These are phyloP conservation scores for Brachionus manjavacas DNA, from an alignment of 1,140 invertebrate genomes.

Conservation along the genomic window DNA sequence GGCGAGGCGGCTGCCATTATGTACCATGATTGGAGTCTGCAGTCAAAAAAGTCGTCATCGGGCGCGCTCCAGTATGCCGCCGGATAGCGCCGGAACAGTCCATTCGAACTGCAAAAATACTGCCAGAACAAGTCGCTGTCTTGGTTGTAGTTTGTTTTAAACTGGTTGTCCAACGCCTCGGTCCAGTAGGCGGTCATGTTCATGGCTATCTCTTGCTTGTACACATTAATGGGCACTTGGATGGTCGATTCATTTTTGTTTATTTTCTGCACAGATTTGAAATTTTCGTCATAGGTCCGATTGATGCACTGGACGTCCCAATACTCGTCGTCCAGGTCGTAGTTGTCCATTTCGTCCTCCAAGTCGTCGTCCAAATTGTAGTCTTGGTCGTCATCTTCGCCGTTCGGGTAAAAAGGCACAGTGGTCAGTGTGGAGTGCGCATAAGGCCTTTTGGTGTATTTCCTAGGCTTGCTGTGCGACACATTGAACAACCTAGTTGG, in stretches of 20 bases:
- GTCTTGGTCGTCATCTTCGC: not conserved
- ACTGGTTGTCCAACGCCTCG: not conserved
- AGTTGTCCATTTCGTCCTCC: not conserved
- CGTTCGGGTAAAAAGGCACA: not conserved
- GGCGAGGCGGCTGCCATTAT: slow-evolving; percentile 93
- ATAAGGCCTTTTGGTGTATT: not conserved
- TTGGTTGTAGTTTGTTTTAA: slow-evolving; percentile 31
- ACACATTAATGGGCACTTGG: slow-evolving; percentile 39
- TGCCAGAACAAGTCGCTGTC: slow-evolving; percentile 37
- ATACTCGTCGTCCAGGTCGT: not conserved
- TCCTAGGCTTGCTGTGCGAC: not conserved
- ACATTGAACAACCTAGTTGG: not conserved
- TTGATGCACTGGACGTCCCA: slow-evolving; percentile 34
- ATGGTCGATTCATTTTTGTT: slow-evolving; percentile 24
- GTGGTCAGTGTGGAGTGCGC: not conserved
- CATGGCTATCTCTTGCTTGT: slow-evolving; percentile 20
- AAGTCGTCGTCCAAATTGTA: not conserved
- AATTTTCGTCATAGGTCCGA: slow-evolving; percentile 36
- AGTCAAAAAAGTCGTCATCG: slow-evolving; percentile 42
- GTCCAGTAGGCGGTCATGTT: slow-evolving; percentile 23
- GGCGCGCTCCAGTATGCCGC: slow-evolving; percentile 7
- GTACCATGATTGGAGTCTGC: slow-evolving; percentile 61
- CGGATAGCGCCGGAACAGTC: slow-evolving; percentile 24
- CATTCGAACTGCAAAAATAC: slow-evolving; percentile 42
- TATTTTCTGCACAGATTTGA: slow-evolving; percentile 3